Evolutionary conservation across 2,113 vertebrate genomes (phyloP), one percentile per base, ranked within the genome.

Genomic region (Aviceda subcristata): DNA sequence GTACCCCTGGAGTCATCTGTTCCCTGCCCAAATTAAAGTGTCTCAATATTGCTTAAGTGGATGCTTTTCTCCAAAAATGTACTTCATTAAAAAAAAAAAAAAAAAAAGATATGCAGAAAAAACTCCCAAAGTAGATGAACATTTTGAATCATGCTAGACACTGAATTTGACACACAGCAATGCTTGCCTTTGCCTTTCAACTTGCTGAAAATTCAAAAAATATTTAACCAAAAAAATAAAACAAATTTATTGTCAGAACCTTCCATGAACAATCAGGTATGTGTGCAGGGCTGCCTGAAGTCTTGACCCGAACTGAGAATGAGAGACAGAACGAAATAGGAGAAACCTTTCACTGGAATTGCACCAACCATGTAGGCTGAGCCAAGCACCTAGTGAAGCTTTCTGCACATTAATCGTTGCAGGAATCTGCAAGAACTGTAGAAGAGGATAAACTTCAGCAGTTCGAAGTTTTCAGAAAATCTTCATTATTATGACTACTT

Each of bases 11-110:
- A 90, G 56, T 79, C 75, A 82, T 85, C 74, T 82, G 74, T 90
- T 97, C 94, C 85, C 92, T 93, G 38, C 78, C 93, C 90, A 93
- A 94, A 95, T 95, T 95, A 94, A 94, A 96, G 22, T 93, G 87
- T 94, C 92, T 96, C 84, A 91, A 78, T 94, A 94, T 88, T 95
- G 23, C 89, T 82, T 89, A 94, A 94, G 69, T 95, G 87, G 53
- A 85, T 93, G 48, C 41, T 88, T 95, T 95, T 88, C 69, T 90
- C 69, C 48, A 82, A 95, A 96, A 96, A 85, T 3, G 30, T 69
- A 64, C 22, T 85, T 95, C 27, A 62, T 85, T 88, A 76, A 84
- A 80, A 56, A 48, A 56, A 48, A n/a, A 56, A 48, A 39, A 50
- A 30, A 51, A 30, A 41, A 53, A 62, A 60, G 5, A 38, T 74